Conservation (phyloP, 2,113 vertebrate species). For the Dipodomys ordii region DNA sequence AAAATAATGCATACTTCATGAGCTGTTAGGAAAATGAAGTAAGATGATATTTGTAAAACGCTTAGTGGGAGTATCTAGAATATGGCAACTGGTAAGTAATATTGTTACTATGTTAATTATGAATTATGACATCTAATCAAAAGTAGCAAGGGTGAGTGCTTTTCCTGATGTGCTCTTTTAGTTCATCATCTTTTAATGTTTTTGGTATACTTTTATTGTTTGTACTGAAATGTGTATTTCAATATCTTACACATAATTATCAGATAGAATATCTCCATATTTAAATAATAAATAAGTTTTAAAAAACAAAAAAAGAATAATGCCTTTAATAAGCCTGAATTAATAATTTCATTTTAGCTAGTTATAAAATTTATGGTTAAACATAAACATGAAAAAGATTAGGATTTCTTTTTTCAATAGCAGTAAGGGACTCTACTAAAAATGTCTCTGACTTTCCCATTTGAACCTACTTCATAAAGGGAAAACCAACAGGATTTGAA, state of each 20-base stretch:
- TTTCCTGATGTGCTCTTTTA: background rate
- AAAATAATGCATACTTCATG: background rate
- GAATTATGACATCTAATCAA: background rate
- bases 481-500: background rate
- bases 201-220: background rate
- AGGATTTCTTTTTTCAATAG: background rate
- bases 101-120: background rate
- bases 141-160: background rate
- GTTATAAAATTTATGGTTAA: constrained; percentile 19
- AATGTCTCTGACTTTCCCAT: background rate
- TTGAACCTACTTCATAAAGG: background rate
- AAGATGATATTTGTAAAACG: background rate
- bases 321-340: constrained; percentile 45
- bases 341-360: constrained; percentile 29
- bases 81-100: background rate
- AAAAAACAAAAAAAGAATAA: constrained; percentile 58
- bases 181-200: background rate
- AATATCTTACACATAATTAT: constrained; percentile 44
- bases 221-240: constrained; percentile 46
- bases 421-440: background rate
- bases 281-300: constrained; percentile 66
- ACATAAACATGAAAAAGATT: background rate
- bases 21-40: constrained; percentile 17
- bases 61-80: background rate
- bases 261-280: background rate